Conservation (phyloP, 1,140 invertebrate genomes). For the Protaetia brevitarsis region DNA sequence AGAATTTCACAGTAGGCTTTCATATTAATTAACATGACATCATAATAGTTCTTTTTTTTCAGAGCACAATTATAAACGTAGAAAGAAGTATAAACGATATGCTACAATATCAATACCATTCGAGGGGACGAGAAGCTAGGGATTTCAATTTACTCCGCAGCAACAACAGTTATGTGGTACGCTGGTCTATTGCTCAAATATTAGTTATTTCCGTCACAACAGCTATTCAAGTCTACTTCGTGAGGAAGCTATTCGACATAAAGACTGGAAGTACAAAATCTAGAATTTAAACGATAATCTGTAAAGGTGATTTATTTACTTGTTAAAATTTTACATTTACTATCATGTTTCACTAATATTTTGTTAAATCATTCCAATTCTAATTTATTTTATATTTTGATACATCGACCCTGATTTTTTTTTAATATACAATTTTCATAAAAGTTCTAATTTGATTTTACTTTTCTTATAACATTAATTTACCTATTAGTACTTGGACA, state of each 20-base stretch:
- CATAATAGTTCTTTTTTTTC: conserved; percentile 46
- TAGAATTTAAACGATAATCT: conserved; percentile 32
- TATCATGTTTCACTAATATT: no score
- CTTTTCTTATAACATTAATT: no score
- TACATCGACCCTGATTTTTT: no score
- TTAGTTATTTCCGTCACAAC: conserved; percentile 75
- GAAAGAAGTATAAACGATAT: conserved; percentile 85
- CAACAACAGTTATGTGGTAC: conserved; percentile 82
- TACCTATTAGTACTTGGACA: no score
- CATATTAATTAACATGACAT: not conserved
- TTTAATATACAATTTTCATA: no score
- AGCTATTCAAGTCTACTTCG: conserved; percentile 80
- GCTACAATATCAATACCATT: conserved; percentile 76
- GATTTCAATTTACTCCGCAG: conserved; percentile 78
- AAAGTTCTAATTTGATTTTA: no score
- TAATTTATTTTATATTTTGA: no score
- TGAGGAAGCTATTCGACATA: conserved; percentile 81
- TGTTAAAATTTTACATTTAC: not conserved
- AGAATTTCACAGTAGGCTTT: conserved; percentile 80
- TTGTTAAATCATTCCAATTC: no score
- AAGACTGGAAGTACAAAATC: conserved; percentile 60
- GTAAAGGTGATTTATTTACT: not conserved
- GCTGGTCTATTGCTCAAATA: conserved; percentile 85
- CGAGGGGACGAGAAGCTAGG: conserved; percentile 70
- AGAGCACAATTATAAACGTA: conserved; percentile 71